A percentile compares a stretch with the other conserved stretches of the same genome.
These are phyloP conservation scores for Salvelinus namaycush DNA, from an alignment of 2,113 vertebrate species.

Conservation along the genomic window DNA sequence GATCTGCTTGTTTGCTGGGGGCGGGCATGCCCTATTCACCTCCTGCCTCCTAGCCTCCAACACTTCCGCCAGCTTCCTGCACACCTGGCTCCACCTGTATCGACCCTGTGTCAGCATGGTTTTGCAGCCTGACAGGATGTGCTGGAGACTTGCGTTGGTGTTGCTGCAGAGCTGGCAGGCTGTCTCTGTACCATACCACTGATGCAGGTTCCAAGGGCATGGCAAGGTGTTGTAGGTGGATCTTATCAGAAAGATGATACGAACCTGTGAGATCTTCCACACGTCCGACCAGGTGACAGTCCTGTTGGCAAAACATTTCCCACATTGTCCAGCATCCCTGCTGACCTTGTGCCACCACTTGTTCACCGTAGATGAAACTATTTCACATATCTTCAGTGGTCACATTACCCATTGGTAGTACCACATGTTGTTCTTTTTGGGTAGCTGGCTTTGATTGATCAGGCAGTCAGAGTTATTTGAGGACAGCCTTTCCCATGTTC, in stretches of 20 bases:
- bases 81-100: background rate
- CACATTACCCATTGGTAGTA: too few relatives aligned
- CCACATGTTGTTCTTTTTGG: too few relatives aligned
- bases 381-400: too few relatives aligned
- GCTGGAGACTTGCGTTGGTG: too few relatives aligned
- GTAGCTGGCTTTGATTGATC: too few relatives aligned
- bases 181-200: background rate
- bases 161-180: background rate
- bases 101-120: background rate
- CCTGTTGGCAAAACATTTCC: background rate
- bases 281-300: conserved; percentile 26
- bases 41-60: background rate
- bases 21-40: background rate
- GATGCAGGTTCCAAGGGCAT: conserved; percentile 8
- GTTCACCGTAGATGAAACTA: too few relatives aligned
- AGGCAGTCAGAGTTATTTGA: too few relatives aligned
- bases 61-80: background rate
- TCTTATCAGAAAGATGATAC: conserved; percentile 22
- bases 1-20: background rate
- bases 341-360: background rate
- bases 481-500: too few relatives aligned
- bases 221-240: conserved; percentile 11
- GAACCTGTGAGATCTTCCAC: conserved; percentile 21
- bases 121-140: background rate
- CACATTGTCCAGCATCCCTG: conserved; percentile 36